These are phyloP conservation scores for Calyptomena viridis DNA, from an alignment of 2,113 vertebrate species.

Conservation along the genomic window DNA sequence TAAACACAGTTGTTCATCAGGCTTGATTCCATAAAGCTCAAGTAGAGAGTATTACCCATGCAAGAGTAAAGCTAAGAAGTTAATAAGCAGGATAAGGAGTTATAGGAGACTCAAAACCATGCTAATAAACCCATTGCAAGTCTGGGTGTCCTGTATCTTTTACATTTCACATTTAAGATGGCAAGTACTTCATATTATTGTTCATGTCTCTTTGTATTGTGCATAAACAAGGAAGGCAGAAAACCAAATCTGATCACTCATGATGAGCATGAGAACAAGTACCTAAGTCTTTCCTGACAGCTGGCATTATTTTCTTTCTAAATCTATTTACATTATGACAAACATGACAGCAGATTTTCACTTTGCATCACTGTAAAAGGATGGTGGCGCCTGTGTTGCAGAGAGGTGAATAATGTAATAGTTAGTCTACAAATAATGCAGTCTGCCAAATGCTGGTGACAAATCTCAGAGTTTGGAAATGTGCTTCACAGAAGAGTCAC, in stretches of 20 bases:
- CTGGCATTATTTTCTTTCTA: slow-evolving; percentile 19
- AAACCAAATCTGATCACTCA: neutral
- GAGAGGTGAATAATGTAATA: slow-evolving; percentile 11
- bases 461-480: neutral
- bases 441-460: neutral
- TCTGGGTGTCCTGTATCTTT: neutral
- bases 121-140: neutral
- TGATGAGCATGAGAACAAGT: neutral
- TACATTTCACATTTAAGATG: neutral
- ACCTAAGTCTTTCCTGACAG: neutral
- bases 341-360: slow-evolving; percentile 28
- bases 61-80: neutral
- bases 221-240: neutral
- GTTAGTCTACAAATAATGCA: slow-evolving; percentile 25
- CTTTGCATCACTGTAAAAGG: slow-evolving; percentile 14
- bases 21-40: neutral
- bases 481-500: neutral
- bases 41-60: neutral
- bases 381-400: neutral
- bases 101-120: neutral
- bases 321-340: slow-evolving; percentile 24
- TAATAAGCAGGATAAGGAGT: neutral
- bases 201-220: neutral
- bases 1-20: neutral
- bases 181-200: neutral